phyloP scores from a whole-genome alignment of 1,140 invertebrate species.

The Amphibalanus amphitrite region DNA sequence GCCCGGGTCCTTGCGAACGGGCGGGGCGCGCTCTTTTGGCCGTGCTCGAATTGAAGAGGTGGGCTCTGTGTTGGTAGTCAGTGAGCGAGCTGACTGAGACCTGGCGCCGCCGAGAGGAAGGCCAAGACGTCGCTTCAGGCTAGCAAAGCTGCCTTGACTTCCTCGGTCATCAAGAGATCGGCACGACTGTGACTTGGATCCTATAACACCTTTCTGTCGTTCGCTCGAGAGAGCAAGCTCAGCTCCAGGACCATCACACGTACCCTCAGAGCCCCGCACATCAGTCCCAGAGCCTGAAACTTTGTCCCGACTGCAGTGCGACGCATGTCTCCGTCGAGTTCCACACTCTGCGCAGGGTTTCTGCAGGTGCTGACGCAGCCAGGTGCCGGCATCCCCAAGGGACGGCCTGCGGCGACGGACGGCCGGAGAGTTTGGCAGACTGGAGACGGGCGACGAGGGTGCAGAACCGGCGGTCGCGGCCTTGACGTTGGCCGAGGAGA shows the following conservation, averaged over 20 bases:
- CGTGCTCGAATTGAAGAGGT: too few species aligned
- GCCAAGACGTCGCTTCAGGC: too few species aligned
- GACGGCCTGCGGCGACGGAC: background rate
- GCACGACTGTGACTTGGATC: background rate
- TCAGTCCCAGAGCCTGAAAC: too few species aligned
- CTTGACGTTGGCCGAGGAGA: too few species aligned
- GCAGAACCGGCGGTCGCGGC: too few species aligned
- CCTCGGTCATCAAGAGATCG: too few species aligned
- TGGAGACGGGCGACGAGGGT: too few species aligned
- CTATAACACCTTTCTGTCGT: background rate
- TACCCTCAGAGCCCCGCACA: too few species aligned
- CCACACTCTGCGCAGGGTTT: background rate
- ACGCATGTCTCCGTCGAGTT: background rate
- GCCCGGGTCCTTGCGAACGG: background rate
- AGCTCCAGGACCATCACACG: too few species aligned
- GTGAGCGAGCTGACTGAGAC: background rate
- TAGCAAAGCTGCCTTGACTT: too few species aligned
- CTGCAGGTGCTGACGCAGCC: background rate
- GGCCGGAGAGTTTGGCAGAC: too few species aligned
- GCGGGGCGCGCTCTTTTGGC: too few species aligned
- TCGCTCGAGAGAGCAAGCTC: background rate
- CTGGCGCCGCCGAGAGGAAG: background rate
- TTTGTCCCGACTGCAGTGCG: background rate
- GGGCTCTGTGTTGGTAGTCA: background rate
- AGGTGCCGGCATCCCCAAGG: background rate